phyloP scores from a whole-genome alignment of 1,140 invertebrate species.

The Cherax destructor region DNA sequence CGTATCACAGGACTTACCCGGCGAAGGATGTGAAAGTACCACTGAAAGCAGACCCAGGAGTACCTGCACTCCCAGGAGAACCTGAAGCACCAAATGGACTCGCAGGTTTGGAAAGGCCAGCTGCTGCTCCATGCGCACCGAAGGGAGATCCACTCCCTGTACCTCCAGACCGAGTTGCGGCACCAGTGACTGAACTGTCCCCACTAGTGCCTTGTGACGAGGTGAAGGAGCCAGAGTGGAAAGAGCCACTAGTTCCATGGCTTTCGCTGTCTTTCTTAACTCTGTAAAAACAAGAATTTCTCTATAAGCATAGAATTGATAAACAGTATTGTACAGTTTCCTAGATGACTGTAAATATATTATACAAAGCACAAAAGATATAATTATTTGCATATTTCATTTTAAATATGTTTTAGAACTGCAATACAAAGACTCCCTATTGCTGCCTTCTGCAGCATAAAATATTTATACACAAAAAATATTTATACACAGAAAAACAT shows the following conservation, averaged over 20 bases:
- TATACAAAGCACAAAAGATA: too few relatives aligned
- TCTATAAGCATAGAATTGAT: too few relatives aligned
- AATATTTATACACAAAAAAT: too few relatives aligned
- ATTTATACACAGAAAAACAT: too few relatives aligned
- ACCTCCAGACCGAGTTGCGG: not conserved
- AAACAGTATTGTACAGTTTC: too few relatives aligned
- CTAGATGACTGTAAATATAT: too few relatives aligned
- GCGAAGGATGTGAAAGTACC: slow-evolving; percentile 19
- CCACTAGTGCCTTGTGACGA: too few relatives aligned
- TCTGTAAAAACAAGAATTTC: too few relatives aligned
- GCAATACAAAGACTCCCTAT: too few relatives aligned
- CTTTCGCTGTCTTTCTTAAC: not conserved
- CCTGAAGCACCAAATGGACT: not conserved
- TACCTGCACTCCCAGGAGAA: not conserved
- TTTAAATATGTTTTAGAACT: too few relatives aligned
- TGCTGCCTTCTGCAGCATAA: too few relatives aligned
- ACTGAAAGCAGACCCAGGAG: not conserved
- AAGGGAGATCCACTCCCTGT: not conserved
- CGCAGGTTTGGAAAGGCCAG: not conserved
- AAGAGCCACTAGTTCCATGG: not conserved
- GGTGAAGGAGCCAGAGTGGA: not conserved
- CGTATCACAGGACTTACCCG: slow-evolving; percentile 5
- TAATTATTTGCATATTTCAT: too few relatives aligned
- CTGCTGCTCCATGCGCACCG: not conserved
- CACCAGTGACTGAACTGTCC: not conserved